Conservation (phyloP, 2,797 vertebrate species). For the Parotocinclus haroldoi region DNA sequence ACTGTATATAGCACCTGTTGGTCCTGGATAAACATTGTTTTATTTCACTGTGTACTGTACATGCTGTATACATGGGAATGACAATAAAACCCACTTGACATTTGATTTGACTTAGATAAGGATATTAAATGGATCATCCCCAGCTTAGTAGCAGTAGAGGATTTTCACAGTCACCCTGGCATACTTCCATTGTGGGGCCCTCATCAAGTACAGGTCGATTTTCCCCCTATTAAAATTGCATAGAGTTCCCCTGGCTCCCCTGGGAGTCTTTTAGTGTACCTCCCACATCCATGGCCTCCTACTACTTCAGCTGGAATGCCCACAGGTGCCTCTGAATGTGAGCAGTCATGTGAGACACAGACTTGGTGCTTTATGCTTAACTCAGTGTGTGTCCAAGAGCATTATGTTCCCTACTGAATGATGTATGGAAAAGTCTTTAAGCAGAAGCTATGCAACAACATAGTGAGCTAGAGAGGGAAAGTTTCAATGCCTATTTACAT, state of each 20-base stretch:
- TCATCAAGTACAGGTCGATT: neutral
- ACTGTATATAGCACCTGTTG: no score
- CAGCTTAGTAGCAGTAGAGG: no score
- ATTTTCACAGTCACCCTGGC: no score
- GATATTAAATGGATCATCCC: no score
- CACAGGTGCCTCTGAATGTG: neutral
- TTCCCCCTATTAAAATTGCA: neutral
- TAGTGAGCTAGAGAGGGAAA: neutral
- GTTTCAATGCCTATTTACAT: neutral
- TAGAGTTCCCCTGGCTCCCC: neutral
- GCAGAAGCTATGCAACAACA: slow-evolving; percentile 1
- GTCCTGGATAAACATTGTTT: no score
- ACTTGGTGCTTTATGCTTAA: neutral
- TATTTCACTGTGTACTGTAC: no score
- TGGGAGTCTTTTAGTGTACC: slow-evolving; percentile 3
- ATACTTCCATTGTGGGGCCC: neutral
- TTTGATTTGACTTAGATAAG: no score
- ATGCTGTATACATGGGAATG: no score
- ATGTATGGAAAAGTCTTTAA: slow-evolving; percentile 5
- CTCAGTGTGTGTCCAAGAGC: neutral
- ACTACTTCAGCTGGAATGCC: neutral
- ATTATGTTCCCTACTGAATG: neutral
- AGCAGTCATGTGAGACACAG: slow-evolving; percentile 10
- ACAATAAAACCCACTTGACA: no score
- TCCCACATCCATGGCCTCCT: neutral